Evolutionary conservation across 1,140 invertebrate species (phyloP).

Genomic region (Halesus radiatus): DNA sequence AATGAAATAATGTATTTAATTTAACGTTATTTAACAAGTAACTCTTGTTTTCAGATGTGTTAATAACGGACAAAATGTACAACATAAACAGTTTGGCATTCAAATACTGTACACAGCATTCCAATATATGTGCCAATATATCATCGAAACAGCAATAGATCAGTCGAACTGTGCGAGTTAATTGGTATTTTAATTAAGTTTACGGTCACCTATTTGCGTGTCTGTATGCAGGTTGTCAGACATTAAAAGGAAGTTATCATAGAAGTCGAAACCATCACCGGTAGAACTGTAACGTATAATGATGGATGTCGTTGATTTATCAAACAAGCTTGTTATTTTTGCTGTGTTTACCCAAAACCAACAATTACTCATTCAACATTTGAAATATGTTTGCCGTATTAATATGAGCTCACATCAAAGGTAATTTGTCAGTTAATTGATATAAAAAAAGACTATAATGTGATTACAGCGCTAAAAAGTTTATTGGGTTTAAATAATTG

Average conservation of each 20-base stretch:
- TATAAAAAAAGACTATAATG: not conserved
- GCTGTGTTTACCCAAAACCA: conserved; percentile 39
- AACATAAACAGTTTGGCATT: not conserved
- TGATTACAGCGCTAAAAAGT: not conserved
- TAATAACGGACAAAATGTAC: too few relatives aligned
- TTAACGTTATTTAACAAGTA: too few relatives aligned
- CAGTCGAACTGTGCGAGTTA: not conserved
- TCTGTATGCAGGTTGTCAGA: not conserved
- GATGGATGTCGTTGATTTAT: conserved; percentile 43
- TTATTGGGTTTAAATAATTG: too few relatives aligned
- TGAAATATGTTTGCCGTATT: conserved; percentile 31
- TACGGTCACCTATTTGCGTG: not conserved
- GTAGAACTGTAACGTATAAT: conserved; percentile 28
- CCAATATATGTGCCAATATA: not conserved
- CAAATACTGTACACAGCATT: not conserved
- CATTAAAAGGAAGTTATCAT: too few relatives aligned
- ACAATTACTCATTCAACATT: conserved; percentile 28
- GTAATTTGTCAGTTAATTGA: too few relatives aligned
- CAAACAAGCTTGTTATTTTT: conserved; percentile 44
- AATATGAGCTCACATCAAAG: too few relatives aligned
- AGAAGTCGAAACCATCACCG: too few relatives aligned
- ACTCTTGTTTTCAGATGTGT: too few relatives aligned
- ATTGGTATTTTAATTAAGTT: conserved; percentile 4
- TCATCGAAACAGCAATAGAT: not conserved
- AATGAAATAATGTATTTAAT: too few relatives aligned